Conservation (phyloP, 2,113 vertebrate genomes). For the Monopterus albus region DNA sequence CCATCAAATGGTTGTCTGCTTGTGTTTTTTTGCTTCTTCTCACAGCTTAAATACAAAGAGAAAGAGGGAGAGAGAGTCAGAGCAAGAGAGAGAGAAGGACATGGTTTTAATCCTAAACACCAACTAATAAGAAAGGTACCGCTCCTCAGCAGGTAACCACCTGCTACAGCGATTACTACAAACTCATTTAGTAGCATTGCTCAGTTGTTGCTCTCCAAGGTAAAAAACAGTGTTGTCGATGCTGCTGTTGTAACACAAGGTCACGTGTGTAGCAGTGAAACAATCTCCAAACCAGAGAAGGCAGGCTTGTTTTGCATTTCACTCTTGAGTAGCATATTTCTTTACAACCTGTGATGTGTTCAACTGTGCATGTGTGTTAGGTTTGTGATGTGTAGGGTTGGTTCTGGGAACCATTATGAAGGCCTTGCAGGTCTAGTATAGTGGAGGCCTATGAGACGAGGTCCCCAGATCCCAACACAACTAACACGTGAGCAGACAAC, state of each 20-base stretch:
- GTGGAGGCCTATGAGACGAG: neutral
- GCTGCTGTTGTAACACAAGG: neutral
- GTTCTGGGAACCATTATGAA: constrained; percentile 50
- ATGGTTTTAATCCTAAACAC: neutral
- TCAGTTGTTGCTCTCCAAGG: neutral
- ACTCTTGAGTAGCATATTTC: constrained; percentile 1
- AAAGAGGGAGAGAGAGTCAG: neutral
- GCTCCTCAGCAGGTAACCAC: constrained; percentile 5
- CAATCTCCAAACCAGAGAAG: constrained; percentile 9
- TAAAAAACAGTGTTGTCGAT: constrained; percentile 7
- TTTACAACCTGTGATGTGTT: neutral
- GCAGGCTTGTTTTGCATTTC: constrained; percentile 18
- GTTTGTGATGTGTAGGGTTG: constrained; percentile 3
- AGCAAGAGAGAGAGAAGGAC: neutral
- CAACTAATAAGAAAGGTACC: neutral
- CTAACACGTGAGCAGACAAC: neutral
- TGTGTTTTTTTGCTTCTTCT: constrained; percentile 89
- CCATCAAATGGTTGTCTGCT: constrained; percentile 98
- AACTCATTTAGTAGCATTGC: neutral
- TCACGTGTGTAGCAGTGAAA: neutral
- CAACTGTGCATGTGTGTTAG: constrained; percentile 2
- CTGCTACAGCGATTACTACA: neutral
- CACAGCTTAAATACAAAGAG: constrained; percentile 76
- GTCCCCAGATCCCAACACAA: constrained; percentile 1
- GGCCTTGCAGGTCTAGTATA: constrained; percentile 4